Conservation (phyloP, 1,140 invertebrate species). For the Pseudomyrmex concolor region DNA sequence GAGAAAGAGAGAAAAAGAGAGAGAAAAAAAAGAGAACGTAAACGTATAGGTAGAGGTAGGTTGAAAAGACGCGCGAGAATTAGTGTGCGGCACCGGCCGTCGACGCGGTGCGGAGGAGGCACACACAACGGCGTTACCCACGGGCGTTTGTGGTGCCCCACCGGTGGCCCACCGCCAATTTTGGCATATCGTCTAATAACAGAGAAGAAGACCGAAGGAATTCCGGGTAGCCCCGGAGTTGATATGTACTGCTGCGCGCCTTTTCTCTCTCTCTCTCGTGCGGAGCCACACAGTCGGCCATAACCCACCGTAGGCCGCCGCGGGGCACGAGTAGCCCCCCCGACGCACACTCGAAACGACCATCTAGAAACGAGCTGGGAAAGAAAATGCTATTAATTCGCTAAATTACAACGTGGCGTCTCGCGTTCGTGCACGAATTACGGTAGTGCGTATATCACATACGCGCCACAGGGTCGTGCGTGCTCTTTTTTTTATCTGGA, state of each 20-base stretch:
- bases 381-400: constrained; percentile 68
- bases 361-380: constrained; percentile 51
- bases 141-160: constrained; percentile 55
- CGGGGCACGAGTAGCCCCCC: constrained; percentile 53
- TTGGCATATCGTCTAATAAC: constrained; percentile 83
- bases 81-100: constrained; percentile 67
- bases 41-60: constrained; percentile 17
- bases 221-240: constrained; percentile 57
- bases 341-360: constrained; percentile 23
- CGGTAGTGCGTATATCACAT: not conserved
- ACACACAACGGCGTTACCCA: constrained; percentile 61
- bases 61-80: constrained; percentile 69
- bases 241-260: constrained; percentile 52
- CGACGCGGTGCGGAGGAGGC: constrained; percentile 62
- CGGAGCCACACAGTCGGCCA: constrained; percentile 52
- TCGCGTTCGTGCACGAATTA: constrained; percentile 36
- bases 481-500: no score
- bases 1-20: not conserved
- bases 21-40: constrained; percentile 17
- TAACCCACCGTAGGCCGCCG: constrained; percentile 65
- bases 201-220: constrained; percentile 73
- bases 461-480: no score
- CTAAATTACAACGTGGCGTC: constrained; percentile 67
- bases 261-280: constrained; percentile 39
- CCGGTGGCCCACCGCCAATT: constrained; percentile 80